These are phyloP conservation scores for Datnioides undecimradiatus DNA, from an alignment of 2,113 vertebrate species.

Conservation along the genomic window DNA sequence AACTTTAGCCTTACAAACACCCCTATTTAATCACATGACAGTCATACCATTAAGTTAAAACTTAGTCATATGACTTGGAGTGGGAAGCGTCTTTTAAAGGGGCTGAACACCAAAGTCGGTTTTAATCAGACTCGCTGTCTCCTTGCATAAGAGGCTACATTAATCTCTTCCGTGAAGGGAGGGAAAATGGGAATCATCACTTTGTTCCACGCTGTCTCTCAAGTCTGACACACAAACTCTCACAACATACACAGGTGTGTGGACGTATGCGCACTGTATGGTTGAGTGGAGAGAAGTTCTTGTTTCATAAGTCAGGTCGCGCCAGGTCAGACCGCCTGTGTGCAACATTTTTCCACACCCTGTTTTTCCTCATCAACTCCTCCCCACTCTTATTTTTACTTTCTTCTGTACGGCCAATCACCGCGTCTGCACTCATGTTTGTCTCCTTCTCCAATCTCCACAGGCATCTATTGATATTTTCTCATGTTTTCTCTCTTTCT, in stretches of 20 bases:
- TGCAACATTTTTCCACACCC: slow-evolving; percentile 41
- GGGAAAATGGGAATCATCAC: slow-evolving; percentile 57
- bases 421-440: slow-evolving; percentile 14
- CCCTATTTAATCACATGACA: slow-evolving; percentile 49
- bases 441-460: slow-evolving; percentile 9
- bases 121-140: slow-evolving; percentile 55
- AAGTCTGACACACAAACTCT: slow-evolving; percentile 14
- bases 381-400: slow-evolving; percentile 3
- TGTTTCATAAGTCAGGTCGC: slow-evolving; percentile 67
- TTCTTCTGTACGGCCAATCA: not conserved
- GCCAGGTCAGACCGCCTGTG: slow-evolving; percentile 49
- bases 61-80: slow-evolving; percentile 25
- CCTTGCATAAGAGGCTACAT: slow-evolving; percentile 46
- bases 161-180: slow-evolving; percentile 52
- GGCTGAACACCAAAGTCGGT: slow-evolving; percentile 21
- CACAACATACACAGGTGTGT: slow-evolving; percentile 22
- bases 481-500: not conserved
- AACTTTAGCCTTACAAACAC: slow-evolving; percentile 22
- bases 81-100: slow-evolving; percentile 17
- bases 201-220: slow-evolving; percentile 63
- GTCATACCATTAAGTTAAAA: slow-evolving; percentile 34
- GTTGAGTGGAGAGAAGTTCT: slow-evolving; percentile 47
- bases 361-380: slow-evolving; percentile 17
- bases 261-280: slow-evolving; percentile 8
- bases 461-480: slow-evolving; percentile 45